Evolutionary conservation across 2,797 vertebrate species (phyloP).

Genomic region (Aphelocoma californica): DNA sequence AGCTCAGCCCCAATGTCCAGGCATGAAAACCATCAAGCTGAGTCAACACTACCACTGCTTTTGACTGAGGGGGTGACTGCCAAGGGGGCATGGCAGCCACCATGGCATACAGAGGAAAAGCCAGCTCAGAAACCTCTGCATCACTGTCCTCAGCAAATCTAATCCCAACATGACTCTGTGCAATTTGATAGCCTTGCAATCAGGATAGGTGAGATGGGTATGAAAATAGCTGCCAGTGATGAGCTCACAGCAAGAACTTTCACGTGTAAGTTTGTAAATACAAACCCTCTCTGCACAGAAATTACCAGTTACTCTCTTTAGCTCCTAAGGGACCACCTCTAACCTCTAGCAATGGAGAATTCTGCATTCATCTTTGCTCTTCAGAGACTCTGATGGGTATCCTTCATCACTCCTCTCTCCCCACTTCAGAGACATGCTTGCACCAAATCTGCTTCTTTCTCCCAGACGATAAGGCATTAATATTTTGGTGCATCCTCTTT

Average conservation of each 20-base stretch:
- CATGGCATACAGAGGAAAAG: neutral
- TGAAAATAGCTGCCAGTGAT: neutral
- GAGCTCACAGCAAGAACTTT: neutral
- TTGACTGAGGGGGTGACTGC: neutral
- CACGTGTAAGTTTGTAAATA: neutral
- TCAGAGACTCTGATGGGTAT: neutral
- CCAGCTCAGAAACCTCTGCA: neutral
- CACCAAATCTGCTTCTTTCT: neutral
- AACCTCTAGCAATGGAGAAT: neutral
- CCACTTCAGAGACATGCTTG: neutral
- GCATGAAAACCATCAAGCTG: neutral
- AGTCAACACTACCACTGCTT: neutral
- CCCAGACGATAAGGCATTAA: neutral
- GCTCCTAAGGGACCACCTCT: neutral
- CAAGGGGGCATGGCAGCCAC: rapidly evolving
- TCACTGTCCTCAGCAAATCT: neutral
- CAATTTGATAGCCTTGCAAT: neutral
- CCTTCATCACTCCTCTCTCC: neutral
- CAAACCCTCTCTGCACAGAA: neutral
- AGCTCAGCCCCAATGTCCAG: neutral
- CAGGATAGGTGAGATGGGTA: neutral
- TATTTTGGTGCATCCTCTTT: neutral
- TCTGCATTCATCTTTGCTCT: neutral
- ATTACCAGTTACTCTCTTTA: neutral
- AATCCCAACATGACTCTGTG: neutral